These are phyloP conservation scores for Phaetusa simplex DNA, from an alignment of 2,113 vertebrate genomes.

Conservation along the genomic window DNA sequence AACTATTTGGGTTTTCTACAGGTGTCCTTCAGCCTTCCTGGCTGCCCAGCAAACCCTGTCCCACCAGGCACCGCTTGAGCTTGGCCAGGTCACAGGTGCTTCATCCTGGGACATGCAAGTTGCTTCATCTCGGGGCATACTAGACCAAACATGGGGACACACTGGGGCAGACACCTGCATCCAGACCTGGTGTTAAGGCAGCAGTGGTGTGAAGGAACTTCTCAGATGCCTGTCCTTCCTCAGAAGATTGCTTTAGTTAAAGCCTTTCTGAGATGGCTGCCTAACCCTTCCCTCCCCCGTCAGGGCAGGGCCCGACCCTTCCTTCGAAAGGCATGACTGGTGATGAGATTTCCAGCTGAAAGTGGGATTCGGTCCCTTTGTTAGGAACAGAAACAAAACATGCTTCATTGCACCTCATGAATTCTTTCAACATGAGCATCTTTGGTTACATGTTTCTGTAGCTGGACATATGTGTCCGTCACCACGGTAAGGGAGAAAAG, in stretches of 20 bases:
- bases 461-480: not conserved
- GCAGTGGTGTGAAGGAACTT: not conserved
- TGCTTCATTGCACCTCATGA: not conserved
- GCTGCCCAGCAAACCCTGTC: not conserved
- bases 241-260: not conserved
- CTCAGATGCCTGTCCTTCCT: not conserved
- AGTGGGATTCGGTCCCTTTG: not conserved
- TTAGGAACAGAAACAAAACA: not conserved
- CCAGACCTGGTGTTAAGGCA: not conserved
- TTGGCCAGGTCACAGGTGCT: not conserved
- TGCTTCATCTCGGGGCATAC: not conserved
- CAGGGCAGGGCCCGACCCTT: not conserved
- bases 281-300: rapidly evolving
- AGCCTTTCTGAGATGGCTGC: not conserved
- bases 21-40: not conserved
- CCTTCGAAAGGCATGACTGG: not conserved
- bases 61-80: not conserved
- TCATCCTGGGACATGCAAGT: not conserved
- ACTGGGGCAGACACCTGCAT: not conserved
- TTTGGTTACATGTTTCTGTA: not conserved
- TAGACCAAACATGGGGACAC: not conserved
- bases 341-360: constrained; percentile 5
- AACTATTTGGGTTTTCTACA: not conserved
- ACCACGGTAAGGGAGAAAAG: not conserved
- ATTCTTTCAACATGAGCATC: not conserved